A percentile compares a stretch with the other conserved stretches of the same genome.
Evolutionary conservation across 2,888 invertebrate species (phyloP).

Genomic region (Sinhomidia bicolor): DNA sequence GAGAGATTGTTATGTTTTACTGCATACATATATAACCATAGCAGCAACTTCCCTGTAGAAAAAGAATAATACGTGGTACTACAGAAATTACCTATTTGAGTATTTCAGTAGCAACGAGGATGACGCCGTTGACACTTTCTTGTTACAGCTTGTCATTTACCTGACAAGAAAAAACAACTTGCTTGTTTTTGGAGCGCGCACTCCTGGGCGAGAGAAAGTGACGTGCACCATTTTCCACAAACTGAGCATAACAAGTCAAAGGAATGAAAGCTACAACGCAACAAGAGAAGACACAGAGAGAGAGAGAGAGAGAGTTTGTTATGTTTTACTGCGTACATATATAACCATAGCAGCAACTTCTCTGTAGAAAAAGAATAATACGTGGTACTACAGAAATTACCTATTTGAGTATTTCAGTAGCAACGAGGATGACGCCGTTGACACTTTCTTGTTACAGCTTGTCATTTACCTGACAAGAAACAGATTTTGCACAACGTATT

Average conservation of each 20-base stretch:
- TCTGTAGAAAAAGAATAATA: no score
- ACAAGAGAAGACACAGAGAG: background rate
- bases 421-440: background rate
- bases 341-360: no score
- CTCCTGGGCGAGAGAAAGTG: background rate
- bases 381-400: no score
- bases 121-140: background rate
- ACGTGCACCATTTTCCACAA: background rate
- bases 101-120: background rate
- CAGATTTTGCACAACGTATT: constrained; percentile 3
- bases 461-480: constrained; percentile 2
- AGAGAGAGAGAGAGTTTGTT: background rate
- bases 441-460: background rate
- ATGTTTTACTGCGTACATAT: no score
- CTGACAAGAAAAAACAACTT: constrained; percentile 11
- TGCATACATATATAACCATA: no score
- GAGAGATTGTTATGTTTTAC: background rate
- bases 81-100: background rate
- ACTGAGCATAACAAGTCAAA: background rate
- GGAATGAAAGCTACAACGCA: no score
- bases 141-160: background rate
- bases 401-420: background rate
- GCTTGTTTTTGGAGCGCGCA: no score
- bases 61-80: no score
- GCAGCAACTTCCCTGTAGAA: no score